These are phyloP conservation scores for Phyllotreta striolata DNA, from an alignment of 2,888 invertebrate species.

Conservation along the genomic window DNA sequence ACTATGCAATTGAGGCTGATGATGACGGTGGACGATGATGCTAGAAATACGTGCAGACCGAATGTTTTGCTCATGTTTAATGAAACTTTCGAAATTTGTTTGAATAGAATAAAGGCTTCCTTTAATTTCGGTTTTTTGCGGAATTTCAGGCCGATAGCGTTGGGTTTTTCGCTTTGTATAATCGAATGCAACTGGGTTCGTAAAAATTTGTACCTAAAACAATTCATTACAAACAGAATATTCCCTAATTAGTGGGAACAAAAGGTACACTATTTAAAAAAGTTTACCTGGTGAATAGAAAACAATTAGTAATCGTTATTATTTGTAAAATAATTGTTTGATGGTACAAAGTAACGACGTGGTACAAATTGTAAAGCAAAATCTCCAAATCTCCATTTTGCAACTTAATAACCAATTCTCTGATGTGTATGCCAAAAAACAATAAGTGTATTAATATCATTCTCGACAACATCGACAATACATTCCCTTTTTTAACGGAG, in stretches of 20 bases:
- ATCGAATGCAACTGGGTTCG: not conserved
- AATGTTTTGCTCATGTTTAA: not conserved
- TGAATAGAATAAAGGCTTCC: slow-evolving; percentile 7
- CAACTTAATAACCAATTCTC: slow-evolving; percentile 4
- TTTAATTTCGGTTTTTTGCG: slow-evolving; percentile 1
- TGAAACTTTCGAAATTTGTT: not conserved
- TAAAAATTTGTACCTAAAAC: slow-evolving; percentile 18
- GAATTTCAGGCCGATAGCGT: not conserved
- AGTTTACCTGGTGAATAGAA: slow-evolving; percentile 5
- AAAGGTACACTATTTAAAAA: not conserved
- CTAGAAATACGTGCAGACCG: slow-evolving; percentile 9
- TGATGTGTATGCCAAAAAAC: not conserved
- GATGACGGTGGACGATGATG: not conserved
- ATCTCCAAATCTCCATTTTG: not conserved
- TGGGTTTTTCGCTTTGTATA: not conserved
- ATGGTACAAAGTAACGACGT: slow-evolving; percentile 6
- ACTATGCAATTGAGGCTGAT: not conserved
- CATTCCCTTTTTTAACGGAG: not conserved
- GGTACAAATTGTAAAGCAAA: not conserved
- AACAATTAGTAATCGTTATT: not conserved
- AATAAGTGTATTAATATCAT: not conserved
- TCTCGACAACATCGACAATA: not conserved
- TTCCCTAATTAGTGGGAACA: not conserved
- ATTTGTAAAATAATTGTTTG: not conserved
- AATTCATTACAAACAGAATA: not conserved